Evolutionary conservation across 2,888 invertebrate genomes (phyloP).

Genomic region (Aplocera efformata): DNA sequence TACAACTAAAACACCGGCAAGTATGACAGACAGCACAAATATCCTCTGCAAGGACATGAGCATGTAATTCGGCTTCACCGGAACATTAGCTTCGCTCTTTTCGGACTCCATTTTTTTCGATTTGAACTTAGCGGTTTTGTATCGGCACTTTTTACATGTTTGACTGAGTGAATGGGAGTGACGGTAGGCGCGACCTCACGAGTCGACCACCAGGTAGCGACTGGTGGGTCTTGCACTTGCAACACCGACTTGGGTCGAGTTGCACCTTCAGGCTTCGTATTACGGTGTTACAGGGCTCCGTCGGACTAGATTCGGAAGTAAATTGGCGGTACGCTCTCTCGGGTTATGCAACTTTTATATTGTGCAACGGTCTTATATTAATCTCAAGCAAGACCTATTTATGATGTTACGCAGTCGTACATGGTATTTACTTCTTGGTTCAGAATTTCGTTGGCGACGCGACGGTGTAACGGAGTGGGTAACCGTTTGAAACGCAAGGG

Average conservation of each 20-base stretch:
- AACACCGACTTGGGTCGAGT: conserved; percentile 34
- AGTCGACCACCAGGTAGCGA: conserved; percentile 61
- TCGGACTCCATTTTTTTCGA: conserved; percentile 54
- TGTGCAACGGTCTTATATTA: conserved; percentile 46
- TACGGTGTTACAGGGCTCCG: conserved; percentile 29
- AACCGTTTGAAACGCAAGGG: background rate
- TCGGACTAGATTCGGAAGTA: conserved; percentile 62
- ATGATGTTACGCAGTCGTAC: conserved; percentile 33
- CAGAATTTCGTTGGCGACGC: background rate
- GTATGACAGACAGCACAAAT: conserved; percentile 83
- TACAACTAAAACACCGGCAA: conserved; percentile 84
- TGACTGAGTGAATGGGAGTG: conserved; percentile 18
- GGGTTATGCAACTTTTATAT: conserved; percentile 58
- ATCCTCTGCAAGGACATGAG: conserved; percentile 83
- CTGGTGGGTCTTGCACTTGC: conserved; percentile 35
- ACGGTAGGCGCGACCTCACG: conserved; percentile 54
- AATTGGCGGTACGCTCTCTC: conserved; percentile 61
- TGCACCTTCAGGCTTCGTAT: conserved; percentile 35
- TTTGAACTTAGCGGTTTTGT: conserved; percentile 10
- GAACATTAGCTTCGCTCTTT: conserved; percentile 45
- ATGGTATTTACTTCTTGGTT: conserved; percentile 7
- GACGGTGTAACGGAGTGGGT: background rate
- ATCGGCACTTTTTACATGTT: conserved; percentile 17
- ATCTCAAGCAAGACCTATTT: conserved; percentile 25
- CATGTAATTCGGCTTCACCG: conserved; percentile 72